A percentile compares a stretch with the other conserved stretches of the same genome.
Evolutionary conservation across 2,797 vertebrate genomes (phyloP).

Genomic region (Gymnopithys bicolor): DNA sequence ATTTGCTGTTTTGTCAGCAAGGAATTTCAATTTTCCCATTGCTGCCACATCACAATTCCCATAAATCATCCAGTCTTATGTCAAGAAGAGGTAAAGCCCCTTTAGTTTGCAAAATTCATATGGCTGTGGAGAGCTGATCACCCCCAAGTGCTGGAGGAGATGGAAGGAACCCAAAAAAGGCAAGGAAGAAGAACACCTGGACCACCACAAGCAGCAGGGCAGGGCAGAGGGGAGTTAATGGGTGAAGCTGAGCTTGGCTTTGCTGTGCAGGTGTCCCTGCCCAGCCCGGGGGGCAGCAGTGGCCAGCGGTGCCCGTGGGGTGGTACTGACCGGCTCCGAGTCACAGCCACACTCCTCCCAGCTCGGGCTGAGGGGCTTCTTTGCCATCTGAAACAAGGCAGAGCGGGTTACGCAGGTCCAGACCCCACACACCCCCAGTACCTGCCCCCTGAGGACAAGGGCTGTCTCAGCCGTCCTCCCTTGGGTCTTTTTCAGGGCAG

Average conservation of each 20-base stretch:
- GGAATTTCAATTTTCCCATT: not conserved
- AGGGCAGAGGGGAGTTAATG: not conserved
- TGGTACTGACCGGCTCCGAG: conserved; percentile 94
- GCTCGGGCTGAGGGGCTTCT: conserved; percentile 88
- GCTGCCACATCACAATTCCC: not conserved
- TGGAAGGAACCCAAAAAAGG: conserved; percentile 26
- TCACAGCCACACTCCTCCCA: conserved; percentile 96
- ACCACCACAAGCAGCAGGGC: not conserved
- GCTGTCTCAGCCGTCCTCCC: not conserved
- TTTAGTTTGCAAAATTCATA: not conserved
- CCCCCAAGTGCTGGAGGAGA: not conserved
- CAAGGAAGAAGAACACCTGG: not conserved
- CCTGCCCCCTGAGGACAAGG: not conserved
- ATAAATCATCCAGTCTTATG: not conserved
- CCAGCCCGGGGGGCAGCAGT: too few relatives aligned
- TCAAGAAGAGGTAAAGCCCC: not conserved
- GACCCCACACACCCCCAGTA: conserved; percentile 31
- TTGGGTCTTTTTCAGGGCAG: not conserved
- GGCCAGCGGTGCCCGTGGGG: too few relatives aligned
- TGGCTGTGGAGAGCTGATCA: not conserved
- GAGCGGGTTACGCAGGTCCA: conserved; percentile 75
- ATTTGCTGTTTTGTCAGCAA: not conserved
- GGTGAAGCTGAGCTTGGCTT: not conserved
- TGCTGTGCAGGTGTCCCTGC: not conserved
- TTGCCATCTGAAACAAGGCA: conserved; percentile 94